Percentiles rank a stretch among this genome's conserved stretches.
Evolutionary conservation across 1,140 invertebrate genomes (phyloP).

Genomic region (Helicoverpa armigera): DNA sequence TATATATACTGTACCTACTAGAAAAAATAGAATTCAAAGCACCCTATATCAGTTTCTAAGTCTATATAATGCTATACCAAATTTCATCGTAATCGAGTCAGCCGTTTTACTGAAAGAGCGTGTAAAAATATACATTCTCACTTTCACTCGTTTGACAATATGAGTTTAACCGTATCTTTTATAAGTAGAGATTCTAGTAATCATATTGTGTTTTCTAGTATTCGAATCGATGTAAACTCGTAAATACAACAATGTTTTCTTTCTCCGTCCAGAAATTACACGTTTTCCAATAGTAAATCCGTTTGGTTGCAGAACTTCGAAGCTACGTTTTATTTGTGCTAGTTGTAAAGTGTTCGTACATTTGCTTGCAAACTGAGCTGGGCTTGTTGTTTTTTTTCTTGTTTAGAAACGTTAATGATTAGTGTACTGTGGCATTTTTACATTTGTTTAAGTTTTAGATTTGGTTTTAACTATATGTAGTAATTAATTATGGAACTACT

Average conservation of each 20-base stretch:
- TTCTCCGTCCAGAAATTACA: conserved; percentile 14
- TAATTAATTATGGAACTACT: too few species aligned
- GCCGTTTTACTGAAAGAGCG: too few species aligned
- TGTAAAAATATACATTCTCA: too few species aligned
- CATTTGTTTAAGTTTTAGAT: too few species aligned
- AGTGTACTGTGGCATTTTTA: background rate
- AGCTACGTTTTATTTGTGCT: background rate
- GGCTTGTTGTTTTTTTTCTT: background rate
- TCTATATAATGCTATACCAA: too few species aligned
- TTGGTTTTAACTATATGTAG: too few species aligned
- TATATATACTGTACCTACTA: too few species aligned
- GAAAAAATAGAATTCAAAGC: too few species aligned
- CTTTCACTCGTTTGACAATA: too few species aligned
- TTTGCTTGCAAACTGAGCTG: background rate
- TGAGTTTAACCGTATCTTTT: too few species aligned
- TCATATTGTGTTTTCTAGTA: background rate
- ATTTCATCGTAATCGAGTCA: too few species aligned
- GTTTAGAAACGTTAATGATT: conserved; percentile 7
- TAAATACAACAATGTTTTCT: conserved; percentile 19
- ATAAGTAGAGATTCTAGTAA: background rate
- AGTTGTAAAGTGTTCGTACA: background rate
- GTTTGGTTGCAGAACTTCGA: background rate
- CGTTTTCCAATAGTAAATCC: conserved; percentile 23
- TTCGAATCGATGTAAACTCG: background rate
- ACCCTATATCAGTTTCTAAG: too few species aligned